Percentiles rank a stretch among this genome's conserved stretches.
Conservation (phyloP, 2,888 invertebrate genomes). For the Drymonia ruficornis region DNA sequence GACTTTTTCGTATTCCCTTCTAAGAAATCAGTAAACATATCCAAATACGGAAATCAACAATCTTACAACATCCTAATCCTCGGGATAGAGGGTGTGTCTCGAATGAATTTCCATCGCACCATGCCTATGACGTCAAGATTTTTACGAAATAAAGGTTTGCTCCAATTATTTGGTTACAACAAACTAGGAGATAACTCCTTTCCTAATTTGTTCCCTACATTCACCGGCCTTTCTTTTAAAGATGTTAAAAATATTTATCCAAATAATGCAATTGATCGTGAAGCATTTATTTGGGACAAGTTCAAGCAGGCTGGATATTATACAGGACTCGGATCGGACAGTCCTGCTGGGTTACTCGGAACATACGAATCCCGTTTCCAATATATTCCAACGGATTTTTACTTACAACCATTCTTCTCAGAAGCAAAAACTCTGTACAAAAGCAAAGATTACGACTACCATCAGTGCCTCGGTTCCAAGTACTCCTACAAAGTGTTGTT, state of each 20-base stretch:
- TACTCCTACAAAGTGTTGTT: slow-evolving; percentile 88
- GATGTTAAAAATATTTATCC: slow-evolving; percentile 86
- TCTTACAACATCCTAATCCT: slow-evolving; percentile 88
- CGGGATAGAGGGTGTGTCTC: slow-evolving; percentile 93
- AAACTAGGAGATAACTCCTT: slow-evolving; percentile 97
- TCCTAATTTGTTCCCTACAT: slow-evolving; percentile 92
- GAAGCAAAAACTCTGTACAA: slow-evolving; percentile 86
- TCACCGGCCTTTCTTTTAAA: slow-evolving; percentile 87
- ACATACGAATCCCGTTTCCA: slow-evolving; percentile 74
- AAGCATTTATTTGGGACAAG: slow-evolving; percentile 92
- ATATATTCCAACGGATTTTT: slow-evolving; percentile 91
- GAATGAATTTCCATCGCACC: slow-evolving; percentile 92
- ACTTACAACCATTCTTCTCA: slow-evolving; percentile 88
- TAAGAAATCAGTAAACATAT: slow-evolving; percentile 6
- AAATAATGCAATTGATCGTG: slow-evolving; percentile 82
- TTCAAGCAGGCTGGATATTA: slow-evolving; percentile 88
- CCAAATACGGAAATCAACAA: slow-evolving; percentile 5
- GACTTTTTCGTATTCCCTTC: slow-evolving; percentile 40
- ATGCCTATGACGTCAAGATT: slow-evolving; percentile 88
- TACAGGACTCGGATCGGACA: slow-evolving; percentile 92
- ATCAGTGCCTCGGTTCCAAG: slow-evolving; percentile 87
- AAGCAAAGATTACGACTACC: slow-evolving; percentile 83
- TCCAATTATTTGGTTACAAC: slow-evolving; percentile 94
- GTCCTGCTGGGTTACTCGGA: slow-evolving; percentile 69
- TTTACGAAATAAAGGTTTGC: slow-evolving; percentile 84